Base-by-base conservation (phyloP, 2,888 invertebrate genomes). In the Lydus trimaculatus region DNA sequence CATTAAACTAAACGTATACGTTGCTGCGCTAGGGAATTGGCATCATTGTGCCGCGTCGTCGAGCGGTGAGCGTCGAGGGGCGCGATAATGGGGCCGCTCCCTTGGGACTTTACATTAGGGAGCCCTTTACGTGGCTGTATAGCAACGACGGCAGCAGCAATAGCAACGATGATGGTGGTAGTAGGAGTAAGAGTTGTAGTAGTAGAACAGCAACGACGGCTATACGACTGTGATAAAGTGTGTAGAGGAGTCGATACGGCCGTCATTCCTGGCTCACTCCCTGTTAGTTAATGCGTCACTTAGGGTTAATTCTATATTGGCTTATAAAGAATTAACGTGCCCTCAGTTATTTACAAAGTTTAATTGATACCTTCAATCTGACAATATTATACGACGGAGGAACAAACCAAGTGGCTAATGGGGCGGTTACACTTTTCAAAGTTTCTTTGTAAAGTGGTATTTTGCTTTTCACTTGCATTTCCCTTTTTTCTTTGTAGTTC, bases 21-120 rank as follows among this genome's bases (percentile, higher is more conserved):
- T 82, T 83, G 83, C 81, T 80, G 82, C 83, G 80, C 81, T 76
- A 75, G 83, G 83, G 83, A 83, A 83, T 83, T 83, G 83, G 82
- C 81, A 83, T 83, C 82, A 81, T 82, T 83, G 83, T 81, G 81
- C 79, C 77, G 78, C 80, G 81, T 79, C 80, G 82, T 70, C 77
- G 80, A 78, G 76, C 75, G 74, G 71, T 70, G 73, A 72, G 75
- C 79, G 72, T 75, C 77, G 77, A 78, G 82, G 84, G 84, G 84
- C 83, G 82, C 82, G 84, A 85, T 84, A 84, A 85, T 84, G 83
- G 84, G 82, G 79, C 81, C 78, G 81, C 80, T 83, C 84, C 82
- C 85, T 74, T 73, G 82, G 82, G 85, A 83, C 75, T 73, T 71
- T 73, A 82, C 83, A 82, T 84, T 82, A 83, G 80, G 76, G 73